A percentile compares a stretch with the other conserved stretches of the same genome.
Conservation (phyloP, 1,140 invertebrate genomes). For the Melipona quadrifasciata region DNA sequence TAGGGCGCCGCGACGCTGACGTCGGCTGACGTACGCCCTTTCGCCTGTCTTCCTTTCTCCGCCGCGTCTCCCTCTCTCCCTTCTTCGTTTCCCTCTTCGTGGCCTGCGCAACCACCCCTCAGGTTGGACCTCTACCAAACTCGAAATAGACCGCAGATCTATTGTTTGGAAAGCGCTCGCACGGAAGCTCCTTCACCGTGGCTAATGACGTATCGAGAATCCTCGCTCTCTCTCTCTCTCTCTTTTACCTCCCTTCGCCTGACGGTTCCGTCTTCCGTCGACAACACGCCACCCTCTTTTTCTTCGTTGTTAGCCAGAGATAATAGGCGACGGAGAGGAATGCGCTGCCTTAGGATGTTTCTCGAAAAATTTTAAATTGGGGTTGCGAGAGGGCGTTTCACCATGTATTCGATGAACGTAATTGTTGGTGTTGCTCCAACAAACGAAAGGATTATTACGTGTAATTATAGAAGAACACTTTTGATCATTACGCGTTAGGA, state of each 20-base stretch:
- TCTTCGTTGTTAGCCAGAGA: constrained; percentile 49
- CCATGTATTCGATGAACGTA: not conserved
- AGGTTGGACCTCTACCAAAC: constrained; percentile 67
- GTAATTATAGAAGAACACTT: no score
- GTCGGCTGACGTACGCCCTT: constrained; percentile 80
- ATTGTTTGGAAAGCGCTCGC: constrained; percentile 80
- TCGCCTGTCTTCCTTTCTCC: constrained; percentile 52
- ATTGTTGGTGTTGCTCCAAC: no score
- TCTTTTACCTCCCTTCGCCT: not conserved
- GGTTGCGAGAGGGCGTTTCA: no score
- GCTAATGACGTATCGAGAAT: constrained; percentile 73
- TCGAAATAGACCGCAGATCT: constrained; percentile 79
- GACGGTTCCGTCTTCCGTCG: constrained; percentile 10
- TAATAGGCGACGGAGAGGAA: constrained; percentile 11
- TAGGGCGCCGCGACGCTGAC: constrained; percentile 82
- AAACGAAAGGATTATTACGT: no score
- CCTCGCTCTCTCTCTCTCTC: constrained; percentile 24
- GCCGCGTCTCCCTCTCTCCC: constrained; percentile 24
- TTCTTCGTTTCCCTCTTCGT: constrained; percentile 1
- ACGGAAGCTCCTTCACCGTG: constrained; percentile 69
- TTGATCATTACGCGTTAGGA: no score
- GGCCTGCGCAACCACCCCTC: constrained; percentile 30
- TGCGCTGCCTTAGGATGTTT: not conserved
- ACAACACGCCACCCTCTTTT: constrained; percentile 30
- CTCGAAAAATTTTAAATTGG: not conserved